These are phyloP conservation scores for Nilaparvata lugens DNA, from an alignment of 1,140 invertebrate species.

Conservation along the genomic window DNA sequence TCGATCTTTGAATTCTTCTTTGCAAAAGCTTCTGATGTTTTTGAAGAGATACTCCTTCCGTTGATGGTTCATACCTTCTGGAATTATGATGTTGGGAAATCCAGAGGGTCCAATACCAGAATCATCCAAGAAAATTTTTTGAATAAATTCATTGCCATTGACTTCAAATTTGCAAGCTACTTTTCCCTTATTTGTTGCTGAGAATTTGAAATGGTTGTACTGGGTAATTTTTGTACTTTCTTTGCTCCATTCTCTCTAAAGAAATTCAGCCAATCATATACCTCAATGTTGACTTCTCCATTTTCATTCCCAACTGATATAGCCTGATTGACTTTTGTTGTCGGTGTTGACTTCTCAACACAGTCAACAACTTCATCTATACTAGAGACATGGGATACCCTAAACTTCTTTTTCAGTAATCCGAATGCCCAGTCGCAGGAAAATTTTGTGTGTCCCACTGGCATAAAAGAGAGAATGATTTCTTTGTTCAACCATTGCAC, in stretches of 20 bases:
- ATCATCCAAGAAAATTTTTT: background rate
- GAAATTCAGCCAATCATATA: constrained; percentile 11
- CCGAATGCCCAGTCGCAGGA: constrained; percentile 15
- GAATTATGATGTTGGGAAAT: constrained; percentile 1
- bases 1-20: constrained; percentile 6
- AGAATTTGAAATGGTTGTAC: constrained; percentile 12
- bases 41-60: constrained; percentile 12
- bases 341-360: constrained; percentile 10
- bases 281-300: constrained; percentile 3
- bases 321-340: constrained; percentile 6
- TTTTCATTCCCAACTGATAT: constrained; percentile 9
- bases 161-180: constrained; percentile 3
- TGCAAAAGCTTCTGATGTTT: constrained; percentile 12
- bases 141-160: background rate
- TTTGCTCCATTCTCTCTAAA: constrained; percentile 4
- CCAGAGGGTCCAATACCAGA: background rate
- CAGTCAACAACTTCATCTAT: constrained; percentile 13
- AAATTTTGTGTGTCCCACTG: constrained; percentile 16
- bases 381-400: constrained; percentile 3
- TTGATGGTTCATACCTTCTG: background rate
- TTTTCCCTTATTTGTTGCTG: background rate
- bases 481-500: constrained; percentile 1
- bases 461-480: constrained; percentile 8
- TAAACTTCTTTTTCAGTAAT: constrained; percentile 10
- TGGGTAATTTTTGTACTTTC: constrained; percentile 9